Evolutionary conservation across 1,140 invertebrate genomes (phyloP).

Genomic region (Coenobita brevimanus): DNA sequence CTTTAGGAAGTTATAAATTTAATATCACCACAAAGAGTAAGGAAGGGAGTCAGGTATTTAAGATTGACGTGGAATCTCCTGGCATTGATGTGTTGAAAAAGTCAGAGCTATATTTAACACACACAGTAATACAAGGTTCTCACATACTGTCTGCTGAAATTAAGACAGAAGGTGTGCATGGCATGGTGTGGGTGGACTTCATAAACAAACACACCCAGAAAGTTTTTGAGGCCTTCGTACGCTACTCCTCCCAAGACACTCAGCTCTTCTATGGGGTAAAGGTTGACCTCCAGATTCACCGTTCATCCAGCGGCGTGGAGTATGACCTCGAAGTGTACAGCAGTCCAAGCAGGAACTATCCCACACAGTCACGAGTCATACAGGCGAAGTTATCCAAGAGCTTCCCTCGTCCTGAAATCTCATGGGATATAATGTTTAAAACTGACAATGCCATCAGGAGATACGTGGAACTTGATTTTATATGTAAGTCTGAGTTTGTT

Average conservation of each 20-base stretch:
- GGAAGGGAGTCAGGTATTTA: background rate
- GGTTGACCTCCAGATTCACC: background rate
- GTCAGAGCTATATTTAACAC: background rate
- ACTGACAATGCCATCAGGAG: too few species aligned
- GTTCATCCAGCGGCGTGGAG: too few species aligned
- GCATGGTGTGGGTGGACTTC: background rate
- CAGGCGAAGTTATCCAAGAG: too few species aligned
- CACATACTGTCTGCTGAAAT: background rate
- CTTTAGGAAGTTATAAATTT: slow-evolving; percentile 30
- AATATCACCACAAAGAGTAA: background rate
- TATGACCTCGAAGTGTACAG: background rate
- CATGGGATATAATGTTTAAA: too few species aligned
- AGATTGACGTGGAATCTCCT: background rate
- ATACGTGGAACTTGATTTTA: too few species aligned
- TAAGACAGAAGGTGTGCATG: background rate
- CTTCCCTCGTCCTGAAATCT: too few species aligned
- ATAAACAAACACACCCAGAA: background rate
- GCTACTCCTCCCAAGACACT: background rate
- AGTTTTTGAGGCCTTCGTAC: background rate
- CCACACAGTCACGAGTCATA: too few species aligned
- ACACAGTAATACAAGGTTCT: background rate
- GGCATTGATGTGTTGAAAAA: slow-evolving; percentile 15
- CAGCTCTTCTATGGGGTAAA: background rate
- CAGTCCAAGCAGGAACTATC: background rate
- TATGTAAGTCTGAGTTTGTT: too few species aligned